Evolutionary conservation across 2,113 vertebrate species (phyloP), one percentile per base, ranked within the genome.

Genomic region (Chaetodon trifascialis): DNA sequence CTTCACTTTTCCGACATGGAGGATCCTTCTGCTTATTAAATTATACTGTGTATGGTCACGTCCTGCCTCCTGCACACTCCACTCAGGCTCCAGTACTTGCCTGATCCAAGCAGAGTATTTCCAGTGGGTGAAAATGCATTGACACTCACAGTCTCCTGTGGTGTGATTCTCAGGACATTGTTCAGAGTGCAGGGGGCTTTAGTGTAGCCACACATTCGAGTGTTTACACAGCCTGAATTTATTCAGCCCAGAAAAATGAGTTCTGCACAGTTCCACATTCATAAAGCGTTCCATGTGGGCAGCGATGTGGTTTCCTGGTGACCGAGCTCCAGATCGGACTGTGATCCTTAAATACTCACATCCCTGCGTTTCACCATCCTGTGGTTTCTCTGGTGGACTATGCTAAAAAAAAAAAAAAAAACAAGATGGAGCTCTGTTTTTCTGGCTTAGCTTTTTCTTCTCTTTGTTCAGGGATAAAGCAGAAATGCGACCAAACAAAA

Each of bases 401-500:
- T 30, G 64, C 86, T 76, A 83, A 82, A 76, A 76, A 73, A 58
- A n/a, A n/a, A n/a, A 60, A 81, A 63, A 23, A 77, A 58, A 63
- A 60, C 40, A 83, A 87, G 69, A 88, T 73, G 79, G 47, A 76
- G 71, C 80, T 51, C 76, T 86, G 77, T 81, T 89, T 82, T 90
- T 68, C 46, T 82, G 80, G 83, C 86, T 89, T 70, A 75, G 83
- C 40, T 75, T 88, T 86, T 79, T 56, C 65, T 76, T 86, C 73
- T 82, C 92, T 94, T 95, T 94, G 93, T 94, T 94, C 51, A 30
- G 83, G 88, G 90, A 93, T 90, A 59, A 89, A 92, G 79, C 69
- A 66, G 56, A 86, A 90, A 91, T 73, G 73, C 19, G 60, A 92
- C 83, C 67, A 92, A 91, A 93, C 86, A 86, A 92, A 92, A 80